phyloP scores from a whole-genome alignment of 2,113 vertebrate species.

The Periophthalmodon schlosseri region DNA sequence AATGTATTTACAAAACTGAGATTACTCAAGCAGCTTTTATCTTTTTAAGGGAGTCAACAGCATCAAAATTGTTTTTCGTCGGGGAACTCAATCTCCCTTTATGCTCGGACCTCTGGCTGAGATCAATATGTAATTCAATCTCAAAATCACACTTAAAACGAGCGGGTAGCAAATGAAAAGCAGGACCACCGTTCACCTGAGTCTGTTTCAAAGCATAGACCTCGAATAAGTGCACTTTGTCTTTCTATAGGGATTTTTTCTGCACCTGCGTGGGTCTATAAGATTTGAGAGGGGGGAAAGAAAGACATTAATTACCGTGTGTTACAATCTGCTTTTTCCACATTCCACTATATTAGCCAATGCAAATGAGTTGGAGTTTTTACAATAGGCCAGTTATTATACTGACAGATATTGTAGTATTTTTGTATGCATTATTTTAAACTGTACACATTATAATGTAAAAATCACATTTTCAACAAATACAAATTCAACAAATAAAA shows the following conservation, averaged over 20 bases:
- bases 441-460: neutral
- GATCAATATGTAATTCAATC: conserved; percentile 29
- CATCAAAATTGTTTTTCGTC: neutral
- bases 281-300: too few relatives aligned
- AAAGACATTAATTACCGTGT: neutral
- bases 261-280: too few relatives aligned
- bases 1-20: neutral
- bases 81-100: conserved; percentile 11
- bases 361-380: neutral
- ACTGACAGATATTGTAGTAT: neutral
- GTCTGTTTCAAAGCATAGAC: neutral
- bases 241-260: too few relatives aligned
- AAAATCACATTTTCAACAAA: too few relatives aligned
- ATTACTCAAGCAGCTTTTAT: neutral
- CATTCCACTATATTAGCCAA: neutral
- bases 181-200: neutral
- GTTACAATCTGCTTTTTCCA: neutral
- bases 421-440: neutral
- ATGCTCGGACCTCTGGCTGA: conserved; percentile 19
- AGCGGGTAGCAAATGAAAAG: conserved; percentile 21
- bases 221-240: neutral
- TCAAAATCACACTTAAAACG: conserved; percentile 22
- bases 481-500: too few relatives aligned
- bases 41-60: neutral
- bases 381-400: too few relatives aligned